Conservation (phyloP, 2,888 invertebrate species). For the Caenorhabditis japonica region DNA sequence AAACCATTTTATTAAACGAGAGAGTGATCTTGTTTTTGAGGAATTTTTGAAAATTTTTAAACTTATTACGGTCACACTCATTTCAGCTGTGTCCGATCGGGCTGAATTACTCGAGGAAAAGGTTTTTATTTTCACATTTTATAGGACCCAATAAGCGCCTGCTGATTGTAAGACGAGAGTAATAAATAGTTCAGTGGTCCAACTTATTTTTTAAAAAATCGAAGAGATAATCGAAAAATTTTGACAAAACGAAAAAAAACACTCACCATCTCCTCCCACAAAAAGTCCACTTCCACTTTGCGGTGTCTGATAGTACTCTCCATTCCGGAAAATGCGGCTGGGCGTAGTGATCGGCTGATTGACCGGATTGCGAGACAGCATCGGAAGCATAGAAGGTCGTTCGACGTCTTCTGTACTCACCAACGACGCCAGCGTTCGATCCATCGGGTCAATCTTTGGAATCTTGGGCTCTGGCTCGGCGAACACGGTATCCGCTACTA, state of each 20-base stretch:
- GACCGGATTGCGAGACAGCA: slow-evolving; percentile 11
- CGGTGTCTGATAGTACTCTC: slow-evolving; percentile 17
- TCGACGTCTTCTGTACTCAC: slow-evolving; percentile 29
- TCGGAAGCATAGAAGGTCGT: slow-evolving; percentile 42
- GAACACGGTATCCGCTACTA: slow-evolving; percentile 38
- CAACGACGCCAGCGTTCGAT: slow-evolving; percentile 26
- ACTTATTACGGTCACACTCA: too few relatives aligned
- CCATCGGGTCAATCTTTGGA: slow-evolving; percentile 24
- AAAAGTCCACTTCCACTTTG: slow-evolving; percentile 3
- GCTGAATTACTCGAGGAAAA: too few relatives aligned
- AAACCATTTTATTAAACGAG: too few relatives aligned
- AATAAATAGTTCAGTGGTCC: too few relatives aligned
- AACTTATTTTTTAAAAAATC: too few relatives aligned
- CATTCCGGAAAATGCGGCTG: slow-evolving; percentile 26
- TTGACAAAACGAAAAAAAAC: neutral
- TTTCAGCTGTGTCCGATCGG: too few relatives aligned
- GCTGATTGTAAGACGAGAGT: too few relatives aligned
- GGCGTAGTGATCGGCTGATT: slow-evolving; percentile 37
- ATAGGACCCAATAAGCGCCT: too few relatives aligned
- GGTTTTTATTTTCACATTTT: too few relatives aligned
- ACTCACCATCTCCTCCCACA: slow-evolving; percentile 21
- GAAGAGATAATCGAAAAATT: too few relatives aligned
- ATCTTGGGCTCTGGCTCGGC: slow-evolving; percentile 37
- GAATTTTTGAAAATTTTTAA: too few relatives aligned
- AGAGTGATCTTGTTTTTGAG: too few relatives aligned